Conservation (phyloP, 2,113 vertebrate genomes). For the Ceyx margarethae region DNA sequence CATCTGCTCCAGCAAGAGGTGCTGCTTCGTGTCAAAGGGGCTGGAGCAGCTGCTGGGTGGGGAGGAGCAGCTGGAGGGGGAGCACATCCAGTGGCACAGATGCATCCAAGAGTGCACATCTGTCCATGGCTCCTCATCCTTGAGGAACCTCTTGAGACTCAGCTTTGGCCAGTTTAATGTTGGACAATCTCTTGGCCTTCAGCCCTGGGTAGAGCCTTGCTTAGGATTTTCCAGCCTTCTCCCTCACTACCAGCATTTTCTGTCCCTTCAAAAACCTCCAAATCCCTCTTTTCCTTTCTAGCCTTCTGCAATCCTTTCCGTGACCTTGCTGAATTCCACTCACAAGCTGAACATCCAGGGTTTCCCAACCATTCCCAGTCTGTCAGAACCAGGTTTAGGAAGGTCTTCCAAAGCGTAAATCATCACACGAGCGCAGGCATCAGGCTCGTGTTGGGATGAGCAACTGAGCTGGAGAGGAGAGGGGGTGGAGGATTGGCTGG, state of each 20-base stretch:
- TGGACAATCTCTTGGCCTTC: neutral
- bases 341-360: neutral
- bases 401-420: neutral
- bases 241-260: neutral
- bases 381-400: neutral
- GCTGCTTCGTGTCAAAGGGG: neutral
- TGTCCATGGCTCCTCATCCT: slow-evolving; percentile 6
- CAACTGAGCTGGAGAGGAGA: neutral
- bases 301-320: neutral
- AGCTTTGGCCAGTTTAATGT: neutral
- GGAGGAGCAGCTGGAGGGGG: neutral
- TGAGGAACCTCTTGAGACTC: neutral
- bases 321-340: neutral
- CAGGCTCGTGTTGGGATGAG: neutral
- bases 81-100: slow-evolving; percentile 7
- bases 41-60: neutral
- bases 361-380: neutral
- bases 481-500: neutral
- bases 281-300: neutral
- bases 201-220: neutral
- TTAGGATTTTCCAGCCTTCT: neutral
- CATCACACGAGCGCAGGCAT: neutral
- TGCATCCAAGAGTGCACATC: neutral
- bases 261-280: neutral
- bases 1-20: accelerated